Conservation (phyloP, 2,113 vertebrate genomes). For the Gallinago media region DNA sequence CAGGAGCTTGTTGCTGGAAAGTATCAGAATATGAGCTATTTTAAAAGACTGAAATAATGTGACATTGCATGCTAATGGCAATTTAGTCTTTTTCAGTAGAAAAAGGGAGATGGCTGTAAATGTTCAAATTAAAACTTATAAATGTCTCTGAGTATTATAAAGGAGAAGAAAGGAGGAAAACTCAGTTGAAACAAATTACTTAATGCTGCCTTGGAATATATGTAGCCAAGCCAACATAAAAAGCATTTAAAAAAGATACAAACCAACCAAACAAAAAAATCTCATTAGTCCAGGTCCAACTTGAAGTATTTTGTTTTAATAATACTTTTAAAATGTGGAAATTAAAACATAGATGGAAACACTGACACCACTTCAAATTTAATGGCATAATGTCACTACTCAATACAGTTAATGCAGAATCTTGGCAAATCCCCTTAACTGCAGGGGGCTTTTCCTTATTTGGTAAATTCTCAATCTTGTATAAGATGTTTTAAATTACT, state of each 20-base stretch:
- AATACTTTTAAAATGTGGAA: not conserved
- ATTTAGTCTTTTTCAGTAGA: not conserved
- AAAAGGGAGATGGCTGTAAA: not conserved
- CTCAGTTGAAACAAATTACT: not conserved
- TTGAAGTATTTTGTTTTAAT: not conserved
- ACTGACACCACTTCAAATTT: not conserved
- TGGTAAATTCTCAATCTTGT: not conserved
- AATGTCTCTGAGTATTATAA: not conserved
- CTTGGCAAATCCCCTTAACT: not conserved
- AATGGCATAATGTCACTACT: not conserved
- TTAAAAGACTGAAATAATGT: not conserved
- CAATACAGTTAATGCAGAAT: not conserved
- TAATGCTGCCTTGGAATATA: not conserved
- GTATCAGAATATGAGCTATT: not conserved
- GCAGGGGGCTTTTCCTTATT: not conserved
- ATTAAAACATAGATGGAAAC: not conserved
- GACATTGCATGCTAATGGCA: not conserved
- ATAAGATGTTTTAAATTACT: not conserved
- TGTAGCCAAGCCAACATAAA: not conserved
- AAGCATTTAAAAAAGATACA: not conserved
- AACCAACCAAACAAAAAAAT: not conserved
- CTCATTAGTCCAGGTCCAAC: not conserved
- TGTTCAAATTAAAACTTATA: not conserved
- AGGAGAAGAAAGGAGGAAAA: not conserved
- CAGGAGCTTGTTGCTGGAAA: not conserved